Conservation (phyloP, 2,888 invertebrate genomes). For the Pyrocoelia pectoralis region DNA sequence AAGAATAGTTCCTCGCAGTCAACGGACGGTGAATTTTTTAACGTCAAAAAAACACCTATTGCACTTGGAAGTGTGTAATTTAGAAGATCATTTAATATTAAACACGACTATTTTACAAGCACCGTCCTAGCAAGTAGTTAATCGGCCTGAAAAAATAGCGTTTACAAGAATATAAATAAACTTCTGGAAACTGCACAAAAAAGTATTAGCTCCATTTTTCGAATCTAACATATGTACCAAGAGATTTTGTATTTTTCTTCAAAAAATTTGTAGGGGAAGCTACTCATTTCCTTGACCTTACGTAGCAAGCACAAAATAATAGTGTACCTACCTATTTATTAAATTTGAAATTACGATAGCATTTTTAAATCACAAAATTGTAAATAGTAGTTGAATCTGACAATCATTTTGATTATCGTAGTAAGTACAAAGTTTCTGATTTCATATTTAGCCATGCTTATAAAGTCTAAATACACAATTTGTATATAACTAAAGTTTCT, state of each 20-base stretch:
- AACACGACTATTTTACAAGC: slow-evolving; percentile 24
- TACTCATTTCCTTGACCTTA: too few species aligned
- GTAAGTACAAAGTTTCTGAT: not conserved
- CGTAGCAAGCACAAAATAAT: too few species aligned
- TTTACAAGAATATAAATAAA: slow-evolving; percentile 17
- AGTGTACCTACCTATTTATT: too few species aligned
- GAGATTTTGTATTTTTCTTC: too few species aligned
- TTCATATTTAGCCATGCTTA: not conserved
- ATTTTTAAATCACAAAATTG: not conserved
- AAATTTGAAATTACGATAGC: not conserved
- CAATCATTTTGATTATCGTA: slow-evolving; percentile 5
- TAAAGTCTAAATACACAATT: not conserved
- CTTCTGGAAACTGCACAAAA: slow-evolving; percentile 16
- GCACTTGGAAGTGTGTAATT: not conserved
- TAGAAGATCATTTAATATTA: not conserved
- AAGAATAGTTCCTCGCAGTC: slow-evolving; percentile 27
- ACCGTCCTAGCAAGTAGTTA: slow-evolving; percentile 55
- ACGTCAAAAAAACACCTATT: slow-evolving; percentile 3
- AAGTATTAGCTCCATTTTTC: too few species aligned
- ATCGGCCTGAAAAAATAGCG: slow-evolving; percentile 48
- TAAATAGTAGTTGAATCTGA: not conserved
- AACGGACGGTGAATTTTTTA: slow-evolving; percentile 30
- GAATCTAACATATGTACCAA: too few species aligned
- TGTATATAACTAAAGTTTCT: slow-evolving; percentile 6
- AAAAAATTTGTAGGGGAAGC: too few species aligned